These are phyloP conservation scores for Abrostola triplasia DNA, from an alignment of 2,888 invertebrate species.

Conservation along the genomic window DNA sequence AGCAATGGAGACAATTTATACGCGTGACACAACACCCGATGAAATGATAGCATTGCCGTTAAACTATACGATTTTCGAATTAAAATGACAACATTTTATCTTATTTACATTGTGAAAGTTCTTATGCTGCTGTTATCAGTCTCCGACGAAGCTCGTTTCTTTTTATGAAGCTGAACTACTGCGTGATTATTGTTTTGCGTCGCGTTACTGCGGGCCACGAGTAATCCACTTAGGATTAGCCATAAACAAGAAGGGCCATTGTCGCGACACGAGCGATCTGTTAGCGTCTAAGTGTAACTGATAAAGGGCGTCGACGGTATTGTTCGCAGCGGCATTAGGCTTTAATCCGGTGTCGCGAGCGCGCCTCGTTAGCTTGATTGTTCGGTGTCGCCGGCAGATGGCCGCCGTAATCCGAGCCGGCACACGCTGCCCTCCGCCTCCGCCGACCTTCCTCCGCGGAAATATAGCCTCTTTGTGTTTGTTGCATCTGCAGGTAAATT, in stretches of 20 bases:
- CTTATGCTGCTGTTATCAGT: constrained; percentile 36
- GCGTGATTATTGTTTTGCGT: constrained; percentile 50
- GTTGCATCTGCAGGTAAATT: constrained; percentile 88
- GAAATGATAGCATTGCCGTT: constrained; percentile 37
- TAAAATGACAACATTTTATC: constrained; percentile 35
- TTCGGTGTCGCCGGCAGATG: constrained; percentile 85
- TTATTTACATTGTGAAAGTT: constrained; percentile 20
- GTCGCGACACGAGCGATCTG: constrained; percentile 83
- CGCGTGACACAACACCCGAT: constrained; percentile 37
- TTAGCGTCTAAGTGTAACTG: constrained; percentile 83
- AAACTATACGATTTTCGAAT: constrained; percentile 29
- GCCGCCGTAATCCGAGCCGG: constrained; percentile 84
- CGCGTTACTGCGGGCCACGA: constrained; percentile 66
- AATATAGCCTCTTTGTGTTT: constrained; percentile 84
- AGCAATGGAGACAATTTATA: constrained; percentile 54
- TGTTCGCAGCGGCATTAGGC: constrained; percentile 85
- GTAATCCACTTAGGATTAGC: constrained; percentile 87
- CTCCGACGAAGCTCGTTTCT: constrained; percentile 37
- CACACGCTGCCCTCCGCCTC: constrained; percentile 56
- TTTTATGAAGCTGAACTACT: constrained; percentile 51
- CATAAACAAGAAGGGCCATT: constrained; percentile 84
- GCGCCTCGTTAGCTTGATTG: constrained; percentile 87
- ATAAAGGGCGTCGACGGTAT: constrained; percentile 81
- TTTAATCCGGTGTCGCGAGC: constrained; percentile 85
- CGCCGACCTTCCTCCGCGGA: constrained; percentile 55